Evolutionary conservation across 2,888 invertebrate genomes (phyloP), one percentile per base, ranked within the genome.

Genomic region (Drosophila siamana): DNA sequence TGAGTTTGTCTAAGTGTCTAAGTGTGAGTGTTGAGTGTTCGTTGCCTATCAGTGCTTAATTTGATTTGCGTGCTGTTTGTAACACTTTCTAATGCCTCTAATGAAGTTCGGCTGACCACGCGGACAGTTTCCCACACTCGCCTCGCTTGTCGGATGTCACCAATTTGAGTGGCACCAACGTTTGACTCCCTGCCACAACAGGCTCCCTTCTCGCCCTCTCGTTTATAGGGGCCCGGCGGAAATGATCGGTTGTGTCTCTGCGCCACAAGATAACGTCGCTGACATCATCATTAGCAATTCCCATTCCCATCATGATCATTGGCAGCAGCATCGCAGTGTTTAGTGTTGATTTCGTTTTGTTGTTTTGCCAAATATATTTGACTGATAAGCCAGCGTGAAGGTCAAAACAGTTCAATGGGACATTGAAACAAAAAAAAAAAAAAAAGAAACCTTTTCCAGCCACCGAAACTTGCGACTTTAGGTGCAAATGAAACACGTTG

Each of bases 81-180:
- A 77, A 83, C 86, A 80, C 87, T 86, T 86, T 84, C 87, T 62
- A 73, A 69, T 73, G 85, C 65, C 30, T 61, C 66, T 66, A 63
- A 74, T 82, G 68, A 62, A 52, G 56, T 61, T 65, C 48, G 36
- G 33, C 26, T 15, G 46, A 36, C 19, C 50, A 50, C 36, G 38
- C 50, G 22, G 46, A 40, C 16, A 24, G 15, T 28, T 48, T 38
- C n/a, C 22, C 54, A 43, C 56, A 67, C 52, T 75, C 43, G 26
- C 9, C n/a, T 30, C 36, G 6, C 7, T 6, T n/a, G n/a, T n/a
- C 7, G 83, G 62, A 65, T 78, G 80, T 86, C 71, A 79, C 24
- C 64, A 57, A 74, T 78, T 79, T 51, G 59, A n/a, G n/a, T n/a
- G n/a, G n/a, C n/a, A n/a, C n/a, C n/a, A n/a, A n/a, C n/a, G n/a